Conservation (phyloP, 2,888 invertebrate species). For the Diarsia mendica region DNA sequence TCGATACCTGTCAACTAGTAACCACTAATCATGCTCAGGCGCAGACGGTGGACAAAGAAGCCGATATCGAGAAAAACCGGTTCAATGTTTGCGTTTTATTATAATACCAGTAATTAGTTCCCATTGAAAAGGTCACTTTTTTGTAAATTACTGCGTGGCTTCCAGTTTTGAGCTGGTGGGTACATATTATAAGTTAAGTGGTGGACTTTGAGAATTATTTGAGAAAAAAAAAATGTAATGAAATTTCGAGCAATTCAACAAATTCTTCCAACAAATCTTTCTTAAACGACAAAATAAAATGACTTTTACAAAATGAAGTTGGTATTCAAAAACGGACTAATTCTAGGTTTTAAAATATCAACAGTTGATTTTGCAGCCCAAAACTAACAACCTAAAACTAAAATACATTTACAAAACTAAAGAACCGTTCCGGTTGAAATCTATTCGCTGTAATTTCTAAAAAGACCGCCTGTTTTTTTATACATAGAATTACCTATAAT, state of each 20-base stretch:
- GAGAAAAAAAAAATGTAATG: too few relatives aligned
- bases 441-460: neutral
- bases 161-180: neutral
- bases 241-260: neutral
- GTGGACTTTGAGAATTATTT: neutral
- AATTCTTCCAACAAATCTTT: neutral
- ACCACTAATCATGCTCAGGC: conserved; percentile 30
- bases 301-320: neutral
- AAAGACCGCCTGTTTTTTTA: neutral
- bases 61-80: conserved; percentile 47
- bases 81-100: conserved; percentile 40
- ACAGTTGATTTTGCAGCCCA: neutral
- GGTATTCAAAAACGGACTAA: neutral
- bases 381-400: too few relatives aligned
- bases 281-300: neutral
- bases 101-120: conserved; percentile 49
- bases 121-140: conserved; percentile 53
- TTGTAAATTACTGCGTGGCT: conserved; percentile 9
- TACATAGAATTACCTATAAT: too few relatives aligned
- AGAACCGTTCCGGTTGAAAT: too few relatives aligned
- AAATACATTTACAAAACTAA: neutral
- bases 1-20: conserved; percentile 34
- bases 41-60: conserved; percentile 45
- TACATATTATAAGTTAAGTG: neutral
- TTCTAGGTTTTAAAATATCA: neutral